phyloP scores from a whole-genome alignment of 2,888 invertebrate species.

The Cremastobaeus sp. region DNA sequence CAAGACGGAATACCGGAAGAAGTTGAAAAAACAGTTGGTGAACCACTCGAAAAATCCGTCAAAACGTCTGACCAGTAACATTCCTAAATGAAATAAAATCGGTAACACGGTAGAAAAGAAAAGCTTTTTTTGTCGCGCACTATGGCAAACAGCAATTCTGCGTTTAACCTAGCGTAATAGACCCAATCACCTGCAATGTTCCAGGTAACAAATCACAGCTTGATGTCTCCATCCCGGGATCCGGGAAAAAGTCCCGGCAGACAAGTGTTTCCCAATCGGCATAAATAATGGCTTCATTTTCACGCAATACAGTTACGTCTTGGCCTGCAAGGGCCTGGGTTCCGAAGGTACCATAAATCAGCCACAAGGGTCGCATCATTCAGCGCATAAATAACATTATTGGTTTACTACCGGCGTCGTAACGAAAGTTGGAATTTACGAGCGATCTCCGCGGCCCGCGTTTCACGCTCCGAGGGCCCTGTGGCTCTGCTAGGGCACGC shows the following conservation, averaged over 20 bases:
- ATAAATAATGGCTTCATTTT: conserved; percentile 73
- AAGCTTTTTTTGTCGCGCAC: conserved; percentile 1
- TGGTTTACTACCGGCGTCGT: conserved; percentile 70
- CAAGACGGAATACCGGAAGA: no score
- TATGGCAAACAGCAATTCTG: conserved; percentile 3
- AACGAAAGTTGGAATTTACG: conserved; percentile 59
- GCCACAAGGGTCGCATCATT: conserved; percentile 72
- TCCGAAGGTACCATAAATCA: conserved; percentile 69
- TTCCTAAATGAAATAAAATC: neutral
- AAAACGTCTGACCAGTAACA: no score
- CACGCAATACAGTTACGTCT: conserved; percentile 65
- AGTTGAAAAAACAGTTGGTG: no score
- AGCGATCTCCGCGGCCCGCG: conserved; percentile 46
- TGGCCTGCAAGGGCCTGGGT: conserved; percentile 66
- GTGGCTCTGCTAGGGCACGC: conserved; percentile 50
- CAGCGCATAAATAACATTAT: conserved; percentile 76
- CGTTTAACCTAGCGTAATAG: conserved; percentile 17
- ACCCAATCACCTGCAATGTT: conserved; percentile 9
- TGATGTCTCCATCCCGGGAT: conserved; percentile 13
- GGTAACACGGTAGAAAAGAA: neutral
- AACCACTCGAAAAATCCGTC: no score
- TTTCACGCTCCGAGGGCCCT: conserved; percentile 50
- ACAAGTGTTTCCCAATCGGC: conserved; percentile 51
- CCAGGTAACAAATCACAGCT: conserved; percentile 34
- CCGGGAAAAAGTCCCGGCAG: neutral